phyloP scores from a whole-genome alignment of 2,113 vertebrate genomes.

The Leptocoma aspasia region DNA sequence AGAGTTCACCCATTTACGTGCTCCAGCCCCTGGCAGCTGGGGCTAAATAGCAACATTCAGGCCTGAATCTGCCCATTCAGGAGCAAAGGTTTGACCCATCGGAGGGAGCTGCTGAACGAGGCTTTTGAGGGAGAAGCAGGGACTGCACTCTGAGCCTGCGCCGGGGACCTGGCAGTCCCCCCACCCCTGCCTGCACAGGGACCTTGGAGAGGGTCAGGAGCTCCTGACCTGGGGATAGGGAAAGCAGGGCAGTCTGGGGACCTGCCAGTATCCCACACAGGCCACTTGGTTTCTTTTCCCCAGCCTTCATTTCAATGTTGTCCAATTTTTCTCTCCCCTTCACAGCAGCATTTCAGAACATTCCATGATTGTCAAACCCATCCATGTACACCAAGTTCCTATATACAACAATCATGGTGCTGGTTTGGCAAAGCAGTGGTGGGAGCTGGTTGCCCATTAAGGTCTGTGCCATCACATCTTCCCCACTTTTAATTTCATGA shows the following conservation, averaged over 20 bases:
- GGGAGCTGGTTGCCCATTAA: rapidly evolving
- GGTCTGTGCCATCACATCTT: rapidly evolving
- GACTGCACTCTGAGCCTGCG: background rate
- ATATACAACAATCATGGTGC: rapidly evolving
- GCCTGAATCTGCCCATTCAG: conserved; percentile 35
- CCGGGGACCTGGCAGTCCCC: rapidly evolving
- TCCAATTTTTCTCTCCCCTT: background rate
- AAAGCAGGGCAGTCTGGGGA: background rate
- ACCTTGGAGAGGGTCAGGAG: no score
- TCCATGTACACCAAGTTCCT: no score
- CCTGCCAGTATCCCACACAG: rapidly evolving
- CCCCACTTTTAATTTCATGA: background rate
- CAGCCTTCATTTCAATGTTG: rapidly evolving
- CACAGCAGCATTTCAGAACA: background rate
- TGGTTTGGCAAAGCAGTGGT: background rate
- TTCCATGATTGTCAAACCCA: background rate
- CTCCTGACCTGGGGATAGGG: background rate
- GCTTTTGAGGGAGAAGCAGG: background rate
- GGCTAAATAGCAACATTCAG: conserved; percentile 48
- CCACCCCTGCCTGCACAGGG: rapidly evolving
- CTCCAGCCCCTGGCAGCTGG: conserved; percentile 13
- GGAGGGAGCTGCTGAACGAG: background rate
- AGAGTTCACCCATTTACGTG: background rate
- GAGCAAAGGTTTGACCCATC: background rate
- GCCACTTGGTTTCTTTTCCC: background rate